A percentile compares a stretch with the other conserved stretches of the same genome.
Evolutionary conservation across 2,797 vertebrate genomes (phyloP).

Genomic region (Merluccius polli): DNA sequence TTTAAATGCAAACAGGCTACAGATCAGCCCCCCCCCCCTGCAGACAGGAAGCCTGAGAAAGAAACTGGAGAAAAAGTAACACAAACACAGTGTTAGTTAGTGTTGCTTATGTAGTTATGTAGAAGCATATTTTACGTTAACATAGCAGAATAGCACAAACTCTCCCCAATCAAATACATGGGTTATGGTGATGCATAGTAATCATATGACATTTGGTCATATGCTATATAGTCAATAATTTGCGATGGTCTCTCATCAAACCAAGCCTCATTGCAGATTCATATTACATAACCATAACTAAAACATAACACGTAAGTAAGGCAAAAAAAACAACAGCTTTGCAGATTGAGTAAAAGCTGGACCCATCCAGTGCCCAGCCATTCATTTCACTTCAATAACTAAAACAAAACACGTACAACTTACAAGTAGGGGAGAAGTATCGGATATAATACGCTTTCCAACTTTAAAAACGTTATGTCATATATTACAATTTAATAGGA

Average conservation of each 20-base stretch:
- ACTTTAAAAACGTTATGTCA: background rate
- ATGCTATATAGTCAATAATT: conserved; percentile 9
- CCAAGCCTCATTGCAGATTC: background rate
- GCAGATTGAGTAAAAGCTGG: no score
- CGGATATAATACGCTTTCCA: background rate
- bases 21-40: no score
- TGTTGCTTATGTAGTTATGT: background rate
- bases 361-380: no score
- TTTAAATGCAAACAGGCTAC: no score
- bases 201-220: conserved; percentile 35
- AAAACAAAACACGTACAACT: background rate
- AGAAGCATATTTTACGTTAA: background rate
- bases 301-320: background rate
- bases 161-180: background rate
- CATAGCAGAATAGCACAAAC: background rate
- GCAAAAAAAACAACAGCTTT: no score
- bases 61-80: no score
- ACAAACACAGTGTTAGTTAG: no score
- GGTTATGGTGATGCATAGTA: background rate
- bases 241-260: background rate
- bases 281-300: background rate
- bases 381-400: no score
- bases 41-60: background rate
- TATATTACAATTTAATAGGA: background rate
- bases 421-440: background rate